Percentiles rank a stretch among this genome's conserved stretches.
These are phyloP conservation scores for Mnemiopsis leidyi DNA, from an alignment of 37 sponge, comb jelly and placozoan species.

Conservation along the genomic window DNA sequence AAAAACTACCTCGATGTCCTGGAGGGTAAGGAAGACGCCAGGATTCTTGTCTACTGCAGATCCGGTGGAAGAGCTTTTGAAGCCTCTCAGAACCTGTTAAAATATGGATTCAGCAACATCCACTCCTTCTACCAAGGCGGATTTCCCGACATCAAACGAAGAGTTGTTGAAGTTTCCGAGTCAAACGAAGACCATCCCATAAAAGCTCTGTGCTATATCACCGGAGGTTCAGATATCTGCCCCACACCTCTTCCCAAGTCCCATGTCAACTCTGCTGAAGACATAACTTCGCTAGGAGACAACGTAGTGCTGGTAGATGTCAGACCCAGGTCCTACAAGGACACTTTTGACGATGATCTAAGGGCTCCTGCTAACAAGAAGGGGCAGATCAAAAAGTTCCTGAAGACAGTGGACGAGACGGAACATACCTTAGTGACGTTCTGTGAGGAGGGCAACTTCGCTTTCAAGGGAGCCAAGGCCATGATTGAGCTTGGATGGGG, in stretches of 20 bases:
- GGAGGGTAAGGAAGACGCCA: neutral
- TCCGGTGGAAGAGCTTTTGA: slow-evolving; percentile 42
- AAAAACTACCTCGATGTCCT: neutral
- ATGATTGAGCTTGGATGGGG: neutral
- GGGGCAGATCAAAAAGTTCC: neutral
- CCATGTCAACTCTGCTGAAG: neutral
- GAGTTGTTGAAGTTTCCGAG: neutral
- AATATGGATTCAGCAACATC: slow-evolving; percentile 21
- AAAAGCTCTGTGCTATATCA: neutral
- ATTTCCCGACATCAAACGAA: neutral
- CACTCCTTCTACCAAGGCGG: slow-evolving; percentile 43
- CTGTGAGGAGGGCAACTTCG: neutral
- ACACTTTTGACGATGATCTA: neutral
- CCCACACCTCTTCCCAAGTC: neutral
- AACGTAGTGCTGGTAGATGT: slow-evolving; percentile 27
- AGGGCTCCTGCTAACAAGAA: slow-evolving; percentile 20
- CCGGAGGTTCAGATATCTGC: slow-evolving; percentile 28
- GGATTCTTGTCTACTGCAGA: slow-evolving; percentile 19
- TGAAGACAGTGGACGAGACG: neutral
- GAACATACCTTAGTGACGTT: neutral
- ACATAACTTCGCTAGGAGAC: neutral
- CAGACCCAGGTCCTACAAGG: neutral
- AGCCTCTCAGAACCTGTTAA: slow-evolving; percentile 19
- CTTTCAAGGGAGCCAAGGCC: slow-evolving; percentile 17
- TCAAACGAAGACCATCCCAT: neutral